These are phyloP conservation scores for Creontiades dilutus DNA, from an alignment of 2,888 invertebrate species.

Conservation along the genomic window DNA sequence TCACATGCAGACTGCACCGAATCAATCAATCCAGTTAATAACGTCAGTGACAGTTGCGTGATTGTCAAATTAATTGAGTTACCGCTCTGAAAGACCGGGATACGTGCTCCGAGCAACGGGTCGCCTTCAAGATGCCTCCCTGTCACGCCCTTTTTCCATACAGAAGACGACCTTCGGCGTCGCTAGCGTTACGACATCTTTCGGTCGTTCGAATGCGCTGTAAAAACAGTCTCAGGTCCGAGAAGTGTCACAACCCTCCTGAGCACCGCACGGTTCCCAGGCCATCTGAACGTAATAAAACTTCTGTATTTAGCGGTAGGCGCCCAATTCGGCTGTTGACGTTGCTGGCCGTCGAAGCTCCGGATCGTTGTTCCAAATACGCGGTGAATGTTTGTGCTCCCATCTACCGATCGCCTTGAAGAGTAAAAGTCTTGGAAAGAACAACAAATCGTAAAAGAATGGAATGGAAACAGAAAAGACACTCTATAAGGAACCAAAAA, in stretches of 20 bases:
- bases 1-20: neutral
- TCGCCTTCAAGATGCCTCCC: neutral
- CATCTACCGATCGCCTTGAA: too few relatives aligned
- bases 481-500: too few relatives aligned
- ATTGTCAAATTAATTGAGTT: slow-evolving; percentile 35
- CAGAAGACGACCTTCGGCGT: slow-evolving; percentile 32
- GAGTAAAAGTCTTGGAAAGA: too few relatives aligned
- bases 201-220: neutral
- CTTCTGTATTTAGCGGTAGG: neutral
- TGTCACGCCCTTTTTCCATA: slow-evolving; percentile 17
- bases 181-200: slow-evolving; percentile 13
- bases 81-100: neutral
- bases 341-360: neutral
- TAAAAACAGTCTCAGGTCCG: neutral
- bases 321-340: neutral
- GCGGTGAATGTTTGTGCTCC: neutral
- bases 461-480: too few relatives aligned
- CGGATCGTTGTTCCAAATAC: neutral
- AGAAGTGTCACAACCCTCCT: neutral
- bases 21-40: slow-evolving; percentile 14
- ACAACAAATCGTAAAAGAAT: too few relatives aligned
- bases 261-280: slow-evolving; percentile 15
- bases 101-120: neutral
- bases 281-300: neutral
- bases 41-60: slow-evolving; percentile 22